phyloP scores from a whole-genome alignment of 1,140 invertebrate genomes.

The Sarcophaga bullata region DNA sequence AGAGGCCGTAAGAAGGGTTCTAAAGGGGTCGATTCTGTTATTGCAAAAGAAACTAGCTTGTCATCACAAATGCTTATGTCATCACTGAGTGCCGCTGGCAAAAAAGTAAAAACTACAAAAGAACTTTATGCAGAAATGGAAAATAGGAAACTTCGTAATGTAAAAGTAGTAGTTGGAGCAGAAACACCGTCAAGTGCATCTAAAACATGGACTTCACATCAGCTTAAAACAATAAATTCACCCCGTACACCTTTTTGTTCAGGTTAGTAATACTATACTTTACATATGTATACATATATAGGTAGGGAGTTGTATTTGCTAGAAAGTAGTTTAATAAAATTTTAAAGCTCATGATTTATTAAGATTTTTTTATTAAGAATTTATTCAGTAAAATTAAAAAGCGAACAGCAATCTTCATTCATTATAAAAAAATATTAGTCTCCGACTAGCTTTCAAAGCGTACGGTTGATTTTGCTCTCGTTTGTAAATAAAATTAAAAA shows the following conservation, averaged over 20 bases:
- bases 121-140: conserved; percentile 82
- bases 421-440: too few relatives aligned
- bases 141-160: conserved; percentile 68
- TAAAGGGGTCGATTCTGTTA: conserved; percentile 68
- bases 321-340: too few relatives aligned
- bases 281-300: too few relatives aligned
- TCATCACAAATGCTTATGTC: conserved; percentile 54
- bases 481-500: too few relatives aligned
- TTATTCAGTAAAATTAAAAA: too few relatives aligned
- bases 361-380: too few relatives aligned
- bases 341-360: too few relatives aligned
- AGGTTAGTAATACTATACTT: conserved; percentile 47
- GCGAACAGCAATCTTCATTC: too few relatives aligned
- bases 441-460: too few relatives aligned
- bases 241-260: conserved; percentile 58
- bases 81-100: conserved; percentile 67
- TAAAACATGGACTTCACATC: conserved; percentile 43
- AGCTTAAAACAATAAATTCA: conserved; percentile 43
- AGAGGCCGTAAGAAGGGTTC: conserved; percentile 78
- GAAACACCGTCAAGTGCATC: conserved; percentile 34
- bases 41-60: conserved; percentile 57
- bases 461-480: too few relatives aligned
- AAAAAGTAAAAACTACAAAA: conserved; percentile 86
- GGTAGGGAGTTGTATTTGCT: too few relatives aligned
- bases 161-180: conserved; percentile 43